A percentile compares a stretch with the other conserved stretches of the same genome.
These are phyloP conservation scores for Liodrosophila aerea DNA, from an alignment of 2,888 invertebrate species.

Conservation along the genomic window DNA sequence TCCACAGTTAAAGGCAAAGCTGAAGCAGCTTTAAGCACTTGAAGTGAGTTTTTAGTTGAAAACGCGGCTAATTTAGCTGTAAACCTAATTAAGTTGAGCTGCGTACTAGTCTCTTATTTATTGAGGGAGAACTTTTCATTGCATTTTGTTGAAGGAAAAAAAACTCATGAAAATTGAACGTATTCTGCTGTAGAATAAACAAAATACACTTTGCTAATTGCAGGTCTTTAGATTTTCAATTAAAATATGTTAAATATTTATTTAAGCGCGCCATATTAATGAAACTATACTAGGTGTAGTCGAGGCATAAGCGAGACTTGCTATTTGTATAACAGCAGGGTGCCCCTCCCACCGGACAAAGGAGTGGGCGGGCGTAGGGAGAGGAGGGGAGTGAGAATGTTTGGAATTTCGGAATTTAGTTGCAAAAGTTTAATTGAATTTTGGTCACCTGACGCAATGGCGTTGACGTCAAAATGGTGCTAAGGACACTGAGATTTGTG, in stretches of 20 bases:
- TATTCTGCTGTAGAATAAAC: background rate
- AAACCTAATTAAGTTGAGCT: background rate
- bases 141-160: conserved; percentile 2
- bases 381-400: background rate
- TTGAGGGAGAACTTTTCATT: no score
- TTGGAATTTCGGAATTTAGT: conserved; percentile 8
- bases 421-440: conserved; percentile 68
- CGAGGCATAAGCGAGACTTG: conserved; percentile 44
- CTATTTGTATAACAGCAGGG: conserved; percentile 44
- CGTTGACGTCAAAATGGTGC: conserved; percentile 41
- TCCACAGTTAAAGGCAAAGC: background rate
- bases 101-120: background rate
- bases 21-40: background rate
- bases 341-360: background rate
- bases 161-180: background rate
- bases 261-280: conserved; percentile 41
- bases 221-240: conserved; percentile 59
- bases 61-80: no score
- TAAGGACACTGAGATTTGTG: background rate
- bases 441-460: conserved; percentile 40
- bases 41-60: background rate
- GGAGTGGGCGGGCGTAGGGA: no score
- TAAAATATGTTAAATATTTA: conserved; percentile 64
- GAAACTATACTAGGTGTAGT: conserved; percentile 30
- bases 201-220: conserved; percentile 30